Percentiles rank a stretch among this genome's conserved stretches.
phyloP scores from a whole-genome alignment of 1,140 invertebrate species.

The Ridgeia piscesae region DNA sequence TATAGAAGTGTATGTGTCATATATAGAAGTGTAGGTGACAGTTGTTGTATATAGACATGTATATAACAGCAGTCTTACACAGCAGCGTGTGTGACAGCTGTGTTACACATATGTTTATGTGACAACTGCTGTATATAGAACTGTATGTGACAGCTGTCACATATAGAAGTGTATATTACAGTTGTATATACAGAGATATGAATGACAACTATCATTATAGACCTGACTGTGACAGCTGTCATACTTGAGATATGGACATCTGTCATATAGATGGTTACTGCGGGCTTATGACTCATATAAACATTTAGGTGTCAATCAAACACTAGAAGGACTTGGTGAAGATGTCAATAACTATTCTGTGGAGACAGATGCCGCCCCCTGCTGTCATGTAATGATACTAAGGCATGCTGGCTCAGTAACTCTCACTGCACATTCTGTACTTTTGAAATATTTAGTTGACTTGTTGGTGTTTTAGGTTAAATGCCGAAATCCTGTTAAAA shows the following conservation, averaged over 20 bases:
- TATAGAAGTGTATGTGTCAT: too few relatives aligned
- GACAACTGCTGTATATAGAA: neutral
- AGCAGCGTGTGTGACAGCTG: neutral
- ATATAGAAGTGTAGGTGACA: too few relatives aligned
- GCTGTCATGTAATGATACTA: neutral
- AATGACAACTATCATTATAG: neutral
- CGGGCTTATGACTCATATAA: neutral
- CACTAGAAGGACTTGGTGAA: neutral
- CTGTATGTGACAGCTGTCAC: neutral
- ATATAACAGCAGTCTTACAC: too few relatives aligned
- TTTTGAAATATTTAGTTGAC: too few relatives aligned
- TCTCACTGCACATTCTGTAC: neutral
- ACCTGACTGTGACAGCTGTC: neutral
- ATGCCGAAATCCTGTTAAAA: too few relatives aligned
- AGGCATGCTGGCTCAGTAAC: neutral
- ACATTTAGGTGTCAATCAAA: neutral
- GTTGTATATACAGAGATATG: neutral
- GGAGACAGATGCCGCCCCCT: neutral
- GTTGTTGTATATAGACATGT: too few relatives aligned
- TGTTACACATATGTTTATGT: neutral
- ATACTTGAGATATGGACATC: too few relatives aligned
- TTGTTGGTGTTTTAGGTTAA: too few relatives aligned
- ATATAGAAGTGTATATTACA: neutral
- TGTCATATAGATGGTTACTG: too few relatives aligned
- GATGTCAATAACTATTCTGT: neutral